Evolutionary conservation across 2,113 vertebrate species (phyloP), one percentile per base, ranked within the genome.

Genomic region (Rhodinocichla rosea): DNA sequence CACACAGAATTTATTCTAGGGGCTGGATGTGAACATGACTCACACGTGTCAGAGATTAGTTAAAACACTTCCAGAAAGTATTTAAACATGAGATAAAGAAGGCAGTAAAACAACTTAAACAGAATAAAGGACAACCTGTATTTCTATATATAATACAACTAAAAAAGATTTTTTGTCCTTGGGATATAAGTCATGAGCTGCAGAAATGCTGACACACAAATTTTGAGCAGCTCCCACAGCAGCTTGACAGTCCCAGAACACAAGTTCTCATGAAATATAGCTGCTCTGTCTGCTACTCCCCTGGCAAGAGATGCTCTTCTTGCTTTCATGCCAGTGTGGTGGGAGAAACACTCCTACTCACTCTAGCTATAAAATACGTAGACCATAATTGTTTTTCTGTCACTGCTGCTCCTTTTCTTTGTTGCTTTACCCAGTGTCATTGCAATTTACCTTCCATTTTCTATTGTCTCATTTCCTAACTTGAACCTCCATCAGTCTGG

Each of bases 261-360:
- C 23, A 55, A 70, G 18, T 81, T 21, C 26, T 82, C 39, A 26
- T 17, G 24, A 95, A 89, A 85, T 80, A 86, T 37, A 83, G 67
- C 67, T 86, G 37, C 63, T 93, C 68, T 67, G 88, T 93, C 83
- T 93, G 83, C 68, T 91, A 35, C 45, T 95, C 52, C 68, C 47
- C 55, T 93, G 83, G 76, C 64, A 83, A n/a, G 75, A 86, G 57
- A 47, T 3, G 10, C 35, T 63, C 69, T 62, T 74, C 55, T 63
- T 78, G 35, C 52, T 96, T 89, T 89, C 73, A 60, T 3, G 8
- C 44, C 80, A 88, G 28, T 74, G 63, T 90, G 83, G 55, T 83
- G 79, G 71, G 26, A 83, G 85, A 90, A 96, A 90, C 74, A 83
- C 67, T 97, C 82, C 88, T 92, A 85, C 84, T 71, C 69, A 62